phyloP scores from a whole-genome alignment of 2,113 vertebrate genomes.

The Ammodytes marinus region DNA sequence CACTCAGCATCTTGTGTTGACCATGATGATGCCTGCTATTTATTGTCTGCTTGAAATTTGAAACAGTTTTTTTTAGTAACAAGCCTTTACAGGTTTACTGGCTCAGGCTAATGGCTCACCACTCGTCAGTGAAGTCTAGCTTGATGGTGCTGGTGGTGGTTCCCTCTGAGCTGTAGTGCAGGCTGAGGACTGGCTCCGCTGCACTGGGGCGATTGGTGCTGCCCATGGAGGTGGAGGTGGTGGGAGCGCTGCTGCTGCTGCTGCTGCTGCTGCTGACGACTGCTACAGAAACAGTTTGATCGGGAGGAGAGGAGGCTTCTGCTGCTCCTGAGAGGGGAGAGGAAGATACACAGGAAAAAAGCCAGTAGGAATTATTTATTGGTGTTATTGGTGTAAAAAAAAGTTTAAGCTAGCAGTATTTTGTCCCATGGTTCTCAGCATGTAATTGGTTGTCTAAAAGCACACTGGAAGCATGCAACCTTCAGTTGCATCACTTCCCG shows the following conservation, averaged over 20 bases:
- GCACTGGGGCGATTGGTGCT: slow-evolving; percentile 82
- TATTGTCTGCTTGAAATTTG: not conserved
- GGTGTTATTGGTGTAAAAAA: not conserved
- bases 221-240: slow-evolving; percentile 19
- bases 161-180: slow-evolving; percentile 98
- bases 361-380: not conserved
- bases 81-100: too few species aligned
- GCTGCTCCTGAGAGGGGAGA: slow-evolving; percentile 82
- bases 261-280: slow-evolving; percentile 40
- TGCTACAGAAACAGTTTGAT: slow-evolving; percentile 37
- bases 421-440: slow-evolving; percentile 2
- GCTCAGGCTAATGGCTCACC: slow-evolving; percentile 84
- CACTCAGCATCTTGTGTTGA: not conserved
- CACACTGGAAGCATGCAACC: slow-evolving; percentile 45
- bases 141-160: slow-evolving; percentile 99
- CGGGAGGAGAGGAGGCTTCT: slow-evolving; percentile 78
- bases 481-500: slow-evolving; percentile 51
- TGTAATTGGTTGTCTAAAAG: slow-evolving; percentile 8
- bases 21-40: not conserved
- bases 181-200: slow-evolving; percentile 95
- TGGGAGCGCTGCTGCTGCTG: slow-evolving; percentile 24
- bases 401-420: not conserved
- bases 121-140: slow-evolving; percentile 98
- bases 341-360: slow-evolving; percentile 18
- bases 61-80: too few species aligned